Percentiles rank a stretch among this genome's conserved stretches.
Evolutionary conservation across 2,113 vertebrate species (phyloP).

Genomic region (Platysternon megacephalum): DNA sequence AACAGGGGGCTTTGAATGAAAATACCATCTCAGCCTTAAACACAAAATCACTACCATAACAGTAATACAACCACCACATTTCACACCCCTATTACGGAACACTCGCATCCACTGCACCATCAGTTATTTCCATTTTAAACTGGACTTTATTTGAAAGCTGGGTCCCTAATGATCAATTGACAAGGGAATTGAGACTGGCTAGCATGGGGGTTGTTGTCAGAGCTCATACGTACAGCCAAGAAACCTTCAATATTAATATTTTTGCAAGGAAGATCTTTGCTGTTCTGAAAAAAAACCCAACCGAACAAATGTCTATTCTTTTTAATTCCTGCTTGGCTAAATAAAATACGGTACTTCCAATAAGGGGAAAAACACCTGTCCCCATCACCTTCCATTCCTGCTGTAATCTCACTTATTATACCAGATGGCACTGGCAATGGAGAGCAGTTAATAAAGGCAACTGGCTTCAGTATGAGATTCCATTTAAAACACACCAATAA

Average conservation of each 20-base stretch:
- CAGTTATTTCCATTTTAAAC: constrained; percentile 60
- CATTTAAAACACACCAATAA: constrained; percentile 29
- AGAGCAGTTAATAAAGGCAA: neutral
- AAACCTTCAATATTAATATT: constrained; percentile 47
- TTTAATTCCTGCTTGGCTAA: neutral
- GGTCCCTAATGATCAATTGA: constrained; percentile 29
- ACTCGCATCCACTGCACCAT: constrained; percentile 55
- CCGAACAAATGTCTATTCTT: neutral
- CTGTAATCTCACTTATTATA: neutral
- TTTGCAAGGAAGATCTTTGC: neutral
- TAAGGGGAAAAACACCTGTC: constrained; percentile 53
- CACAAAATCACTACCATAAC: constrained; percentile 68
- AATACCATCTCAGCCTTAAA: constrained; percentile 13
- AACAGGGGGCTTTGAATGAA: constrained; percentile 36
- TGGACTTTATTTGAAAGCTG: constrained; percentile 4
- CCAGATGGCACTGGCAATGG: neutral
- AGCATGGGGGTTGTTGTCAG: constrained; percentile 43
- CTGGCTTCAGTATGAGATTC: neutral
- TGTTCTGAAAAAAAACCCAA: neutral
- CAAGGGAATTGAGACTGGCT: constrained; percentile 22
- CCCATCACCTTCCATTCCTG: neutral
- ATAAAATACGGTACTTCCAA: constrained; percentile 2
- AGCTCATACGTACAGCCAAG: constrained; percentile 45
- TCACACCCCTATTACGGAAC: constrained; percentile 40
- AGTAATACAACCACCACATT: constrained; percentile 60